Evolutionary conservation across 2,888 invertebrate species (phyloP).

Genomic region (Hermaeophaga mercurialis): DNA sequence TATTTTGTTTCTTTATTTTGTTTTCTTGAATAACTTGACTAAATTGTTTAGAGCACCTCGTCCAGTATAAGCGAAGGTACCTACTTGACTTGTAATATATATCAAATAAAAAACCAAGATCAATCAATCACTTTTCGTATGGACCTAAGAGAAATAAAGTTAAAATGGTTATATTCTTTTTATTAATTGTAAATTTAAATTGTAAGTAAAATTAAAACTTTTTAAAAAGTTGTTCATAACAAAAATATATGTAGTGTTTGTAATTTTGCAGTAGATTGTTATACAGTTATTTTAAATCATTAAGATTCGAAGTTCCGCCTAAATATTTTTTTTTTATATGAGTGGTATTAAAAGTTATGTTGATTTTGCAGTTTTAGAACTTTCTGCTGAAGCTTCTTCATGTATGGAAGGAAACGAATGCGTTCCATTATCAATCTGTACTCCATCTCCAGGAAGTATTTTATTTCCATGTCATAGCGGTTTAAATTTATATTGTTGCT

Average conservation of each 20-base stretch:
- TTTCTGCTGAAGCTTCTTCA: constrained; percentile 16
- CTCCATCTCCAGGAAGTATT: constrained; percentile 20
- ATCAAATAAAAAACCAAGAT: background rate
- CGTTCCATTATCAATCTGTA: constrained; percentile 32
- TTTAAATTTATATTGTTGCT: constrained; percentile 39
- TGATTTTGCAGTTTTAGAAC: constrained; percentile 19
- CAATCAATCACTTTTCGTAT: background rate
- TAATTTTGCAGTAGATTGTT: too few species aligned
- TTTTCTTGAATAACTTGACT: constrained; percentile 1
- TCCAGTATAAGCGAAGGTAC: background rate
- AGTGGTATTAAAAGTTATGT: background rate
- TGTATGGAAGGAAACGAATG: constrained; percentile 27
- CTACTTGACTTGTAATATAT: background rate
- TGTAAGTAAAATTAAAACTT: background rate
- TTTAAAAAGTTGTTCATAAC: too few species aligned
- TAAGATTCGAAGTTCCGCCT: too few species aligned
- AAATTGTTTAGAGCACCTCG: background rate
- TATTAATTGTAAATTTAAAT: background rate
- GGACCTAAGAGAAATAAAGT: background rate
- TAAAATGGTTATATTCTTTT: background rate
- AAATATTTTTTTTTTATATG: too few species aligned
- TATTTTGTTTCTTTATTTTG: background rate
- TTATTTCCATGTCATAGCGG: constrained; percentile 40
- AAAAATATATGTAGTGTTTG: too few species aligned
- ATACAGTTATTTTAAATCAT: too few species aligned